Base-by-base conservation (phyloP, 2,797 vertebrate genomes). In the Argyrosomus regius region DNA sequence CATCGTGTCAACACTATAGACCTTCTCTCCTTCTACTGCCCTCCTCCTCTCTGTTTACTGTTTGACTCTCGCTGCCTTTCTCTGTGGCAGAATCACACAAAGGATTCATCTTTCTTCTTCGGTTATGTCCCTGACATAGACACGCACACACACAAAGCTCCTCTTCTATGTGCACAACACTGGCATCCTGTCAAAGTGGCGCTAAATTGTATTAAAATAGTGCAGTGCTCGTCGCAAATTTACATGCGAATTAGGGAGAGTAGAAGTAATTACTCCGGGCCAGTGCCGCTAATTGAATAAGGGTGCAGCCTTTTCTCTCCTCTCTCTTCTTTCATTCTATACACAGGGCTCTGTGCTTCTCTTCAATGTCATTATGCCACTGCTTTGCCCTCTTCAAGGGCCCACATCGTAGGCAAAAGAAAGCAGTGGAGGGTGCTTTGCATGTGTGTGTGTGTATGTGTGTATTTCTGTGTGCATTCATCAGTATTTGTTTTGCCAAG, bases 141-240 rank as follows among this genome's bases (percentile, higher is more conserved):
- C 64, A 72, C 72, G 72, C 64, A 78, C 52, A 63, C 64, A 84
- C 80, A 82, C 56, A 78, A 48, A 77, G 75, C 77, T 82, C 64
- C 63, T 80, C 72, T 79, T 89, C 62, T 67, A 68, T 80, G 86
- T 74, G 68, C 83, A 81, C 82, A 77, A 75, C 72, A 87, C 91
- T 94, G 92, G 90, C 94, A 92, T 88, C 84, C 84, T 89, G 89
- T 94, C 91, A 94, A 94, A 92, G 88, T 90, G 92, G 81, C 45
- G 84, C 87, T 92, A 93, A 95, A 95, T 94, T 91, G 91, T 89
- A 95, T 95, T 95, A 95, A 94, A 94, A 95, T 90, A 92, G 93
- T 93, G 93, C 93, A 91, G 92, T 68, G 89, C 91, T 94, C 77
- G 88, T 93, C 53, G 86, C 92, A 93, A 94, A 95, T 95, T 94